Conservation (phyloP, 2,113 vertebrate genomes). For the Struthidea cinerea region DNA sequence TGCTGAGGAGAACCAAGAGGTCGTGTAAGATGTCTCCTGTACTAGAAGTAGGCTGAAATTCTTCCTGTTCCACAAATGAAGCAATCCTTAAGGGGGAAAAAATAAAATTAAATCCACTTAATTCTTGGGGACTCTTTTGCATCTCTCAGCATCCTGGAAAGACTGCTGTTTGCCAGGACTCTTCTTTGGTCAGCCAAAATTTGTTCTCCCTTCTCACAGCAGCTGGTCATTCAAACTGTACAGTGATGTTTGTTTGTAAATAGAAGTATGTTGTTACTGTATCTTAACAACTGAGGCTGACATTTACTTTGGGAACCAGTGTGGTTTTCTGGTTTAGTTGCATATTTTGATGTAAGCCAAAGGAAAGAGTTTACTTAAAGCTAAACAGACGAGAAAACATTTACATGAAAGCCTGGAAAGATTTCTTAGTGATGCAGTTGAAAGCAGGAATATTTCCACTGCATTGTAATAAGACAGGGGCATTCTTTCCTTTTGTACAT, state of each 20-base stretch:
- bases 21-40: not conserved
- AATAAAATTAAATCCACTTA: not conserved
- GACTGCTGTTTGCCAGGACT: not conserved
- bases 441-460: constrained; percentile 32
- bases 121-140: not conserved
- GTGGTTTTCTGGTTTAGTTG: not conserved
- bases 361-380: constrained; percentile 54
- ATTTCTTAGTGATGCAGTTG: not conserved
- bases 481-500: not conserved
- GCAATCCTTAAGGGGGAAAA: not conserved
- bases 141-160: not conserved
- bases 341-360: constrained; percentile 32
- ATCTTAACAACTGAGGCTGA: constrained; percentile 18
- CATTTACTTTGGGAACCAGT: constrained; percentile 31
- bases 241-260: constrained; percentile 39
- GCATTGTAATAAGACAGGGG: not conserved
- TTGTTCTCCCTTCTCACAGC: not conserved
- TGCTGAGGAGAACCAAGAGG: not conserved
- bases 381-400: constrained; percentile 48
- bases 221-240: not conserved
- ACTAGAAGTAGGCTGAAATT: not conserved
- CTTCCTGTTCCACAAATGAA: not conserved
- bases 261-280: not conserved
- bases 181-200: not conserved
- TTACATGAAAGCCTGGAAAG: constrained; percentile 24